phyloP scores from a whole-genome alignment of 2,113 vertebrate genomes.

The Pelecanus crispus region DNA sequence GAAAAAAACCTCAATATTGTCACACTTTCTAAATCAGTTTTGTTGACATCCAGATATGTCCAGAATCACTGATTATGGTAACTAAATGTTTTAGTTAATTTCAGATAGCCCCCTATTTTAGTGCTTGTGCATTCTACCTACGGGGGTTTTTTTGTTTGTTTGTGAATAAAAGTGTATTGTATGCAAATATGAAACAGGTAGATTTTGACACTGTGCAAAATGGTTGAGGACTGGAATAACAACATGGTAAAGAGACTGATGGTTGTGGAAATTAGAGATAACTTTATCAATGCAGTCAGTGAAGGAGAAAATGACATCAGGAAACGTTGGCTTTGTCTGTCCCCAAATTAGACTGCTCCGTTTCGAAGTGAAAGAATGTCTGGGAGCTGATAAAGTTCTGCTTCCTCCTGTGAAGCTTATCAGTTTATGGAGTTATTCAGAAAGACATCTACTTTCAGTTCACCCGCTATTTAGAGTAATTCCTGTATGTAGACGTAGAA shows the following conservation, averaged over 20 bases:
- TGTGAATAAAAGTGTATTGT: background rate
- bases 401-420: background rate
- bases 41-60: background rate
- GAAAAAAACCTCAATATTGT: background rate
- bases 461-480: background rate
- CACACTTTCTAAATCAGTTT: background rate
- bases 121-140: background rate
- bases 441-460: background rate
- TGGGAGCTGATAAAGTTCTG: slow-evolving; percentile 8
- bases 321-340: background rate
- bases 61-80: background rate
- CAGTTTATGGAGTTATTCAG: background rate
- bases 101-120: background rate
- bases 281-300: slow-evolving; percentile 29
- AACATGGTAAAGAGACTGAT: background rate
- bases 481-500: background rate
- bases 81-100: background rate
- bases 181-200: background rate
- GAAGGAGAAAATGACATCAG: slow-evolving; percentile 20
- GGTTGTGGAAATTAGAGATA: slow-evolving; percentile 7
- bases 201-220: background rate
- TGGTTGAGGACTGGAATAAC: background rate
- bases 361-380: background rate
- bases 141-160: background rate
- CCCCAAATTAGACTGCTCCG: background rate